Conservation (phyloP, 2,113 vertebrate species). For the Mustelus asterias region DNA sequence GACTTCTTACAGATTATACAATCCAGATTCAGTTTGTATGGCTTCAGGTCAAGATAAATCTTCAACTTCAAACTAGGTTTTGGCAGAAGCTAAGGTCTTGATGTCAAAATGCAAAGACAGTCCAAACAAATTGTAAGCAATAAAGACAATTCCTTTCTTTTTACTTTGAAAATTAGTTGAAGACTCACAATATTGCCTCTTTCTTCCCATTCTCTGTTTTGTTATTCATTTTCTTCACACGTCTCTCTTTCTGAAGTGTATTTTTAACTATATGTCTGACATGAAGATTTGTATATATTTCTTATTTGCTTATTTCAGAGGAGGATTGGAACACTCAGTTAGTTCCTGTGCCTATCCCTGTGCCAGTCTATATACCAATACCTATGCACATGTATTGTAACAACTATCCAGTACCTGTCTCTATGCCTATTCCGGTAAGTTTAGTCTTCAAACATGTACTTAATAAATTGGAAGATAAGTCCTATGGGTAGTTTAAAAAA, state of each 20-base stretch:
- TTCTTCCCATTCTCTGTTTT: background rate
- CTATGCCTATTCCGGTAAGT: conserved; percentile 88
- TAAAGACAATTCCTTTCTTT: background rate
- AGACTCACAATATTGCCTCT: background rate
- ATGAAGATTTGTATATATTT: background rate
- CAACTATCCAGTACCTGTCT: conserved; percentile 72
- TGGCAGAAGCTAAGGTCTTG: background rate
- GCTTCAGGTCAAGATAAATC: background rate
- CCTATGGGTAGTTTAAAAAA: no score
- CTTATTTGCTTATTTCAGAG: conserved; percentile 56
- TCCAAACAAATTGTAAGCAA: background rate
- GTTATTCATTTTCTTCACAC: background rate
- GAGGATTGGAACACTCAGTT: conserved; percentile 83
- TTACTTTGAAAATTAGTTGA: background rate
- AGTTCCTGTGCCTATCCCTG: conserved; percentile 86
- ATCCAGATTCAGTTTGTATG: background rate
- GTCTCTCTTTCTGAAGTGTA: background rate
- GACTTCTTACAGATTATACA: background rate
- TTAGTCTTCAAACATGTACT: background rate
- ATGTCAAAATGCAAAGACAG: background rate
- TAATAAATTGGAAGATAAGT: background rate
- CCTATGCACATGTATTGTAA: conserved; percentile 94
- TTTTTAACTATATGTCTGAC: background rate
- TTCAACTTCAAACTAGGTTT: background rate
- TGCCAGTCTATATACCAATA: conserved; percentile 89